phyloP scores from a whole-genome alignment of 2,797 vertebrate species.

The Falco peregrinus region DNA sequence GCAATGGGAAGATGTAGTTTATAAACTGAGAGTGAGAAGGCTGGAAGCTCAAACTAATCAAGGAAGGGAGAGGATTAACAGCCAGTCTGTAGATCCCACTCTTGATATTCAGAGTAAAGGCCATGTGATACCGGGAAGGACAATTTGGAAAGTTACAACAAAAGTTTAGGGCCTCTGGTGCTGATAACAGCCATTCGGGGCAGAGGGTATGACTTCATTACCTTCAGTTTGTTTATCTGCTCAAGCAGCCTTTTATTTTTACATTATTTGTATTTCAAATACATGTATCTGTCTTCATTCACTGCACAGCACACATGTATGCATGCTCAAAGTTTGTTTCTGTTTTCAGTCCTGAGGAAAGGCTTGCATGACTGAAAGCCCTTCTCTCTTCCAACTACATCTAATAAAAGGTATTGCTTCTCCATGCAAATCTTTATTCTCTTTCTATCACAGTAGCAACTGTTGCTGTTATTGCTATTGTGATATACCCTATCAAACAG shows the following conservation, averaged over 20 bases:
- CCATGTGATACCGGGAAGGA: not conserved
- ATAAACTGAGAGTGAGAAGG: not conserved
- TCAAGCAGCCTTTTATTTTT: not conserved
- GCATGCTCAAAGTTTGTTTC: not conserved
- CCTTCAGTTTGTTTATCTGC: constrained; percentile 8
- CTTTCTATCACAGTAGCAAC: not conserved
- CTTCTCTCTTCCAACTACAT: not conserved
- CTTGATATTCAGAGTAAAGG: constrained; percentile 32
- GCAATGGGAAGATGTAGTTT: not conserved
- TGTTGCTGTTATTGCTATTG: not conserved
- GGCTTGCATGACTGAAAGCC: not conserved
- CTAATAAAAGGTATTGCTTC: not conserved
- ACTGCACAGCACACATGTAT: not conserved
- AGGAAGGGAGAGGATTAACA: constrained; percentile 32
- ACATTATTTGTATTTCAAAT: not conserved
- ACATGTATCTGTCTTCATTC: not conserved
- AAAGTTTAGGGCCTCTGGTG: constrained; percentile 40
- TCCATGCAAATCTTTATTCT: not conserved
- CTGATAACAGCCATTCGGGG: constrained; percentile 13
- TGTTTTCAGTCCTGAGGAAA: not conserved
- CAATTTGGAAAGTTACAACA: constrained; percentile 35
- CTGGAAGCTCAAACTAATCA: constrained; percentile 14
- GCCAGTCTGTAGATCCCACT: not conserved
- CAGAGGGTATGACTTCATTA: not conserved
- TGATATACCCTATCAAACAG: not conserved